Percentiles rank a stretch among this genome's conserved stretches.
These are phyloP conservation scores for Macquaria ambigua DNA, from an alignment of 2,113 vertebrate species.

Conservation along the genomic window DNA sequence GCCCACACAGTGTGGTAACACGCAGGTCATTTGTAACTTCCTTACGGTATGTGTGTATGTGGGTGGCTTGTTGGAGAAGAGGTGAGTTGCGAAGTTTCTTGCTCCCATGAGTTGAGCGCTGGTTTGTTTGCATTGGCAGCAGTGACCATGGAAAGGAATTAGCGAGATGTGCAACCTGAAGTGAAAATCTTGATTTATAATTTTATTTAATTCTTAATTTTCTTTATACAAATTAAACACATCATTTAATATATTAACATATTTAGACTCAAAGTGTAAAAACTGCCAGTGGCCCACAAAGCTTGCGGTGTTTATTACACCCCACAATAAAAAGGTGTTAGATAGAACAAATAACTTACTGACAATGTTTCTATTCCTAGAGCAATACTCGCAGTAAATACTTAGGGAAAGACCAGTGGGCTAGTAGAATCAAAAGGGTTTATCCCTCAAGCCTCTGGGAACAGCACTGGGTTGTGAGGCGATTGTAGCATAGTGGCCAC, in stretches of 20 bases:
- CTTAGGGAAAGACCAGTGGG: background rate
- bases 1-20: slow-evolving; percentile 49
- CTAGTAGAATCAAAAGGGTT: background rate
- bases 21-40: slow-evolving; percentile 34
- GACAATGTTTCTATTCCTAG: background rate
- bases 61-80: slow-evolving; percentile 38
- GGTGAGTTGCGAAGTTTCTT: slow-evolving; percentile 21
- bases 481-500: background rate
- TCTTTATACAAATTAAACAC: background rate
- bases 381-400: background rate
- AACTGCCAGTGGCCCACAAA: background rate
- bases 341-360: background rate
- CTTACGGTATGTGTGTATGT: slow-evolving; percentile 53
- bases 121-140: slow-evolving; percentile 40
- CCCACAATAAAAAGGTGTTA: background rate
- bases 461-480: background rate
- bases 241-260: background rate
- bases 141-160: slow-evolving; percentile 18
- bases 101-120: slow-evolving; percentile 21
- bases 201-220: background rate
- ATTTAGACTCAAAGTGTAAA: background rate
- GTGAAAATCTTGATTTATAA: background rate
- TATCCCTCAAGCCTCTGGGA: background rate
- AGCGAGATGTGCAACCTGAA: background rate
- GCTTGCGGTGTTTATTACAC: background rate